Evolutionary conservation across 2,888 invertebrate species (phyloP).

Genomic region (Bhutanitis thaidina): DNA sequence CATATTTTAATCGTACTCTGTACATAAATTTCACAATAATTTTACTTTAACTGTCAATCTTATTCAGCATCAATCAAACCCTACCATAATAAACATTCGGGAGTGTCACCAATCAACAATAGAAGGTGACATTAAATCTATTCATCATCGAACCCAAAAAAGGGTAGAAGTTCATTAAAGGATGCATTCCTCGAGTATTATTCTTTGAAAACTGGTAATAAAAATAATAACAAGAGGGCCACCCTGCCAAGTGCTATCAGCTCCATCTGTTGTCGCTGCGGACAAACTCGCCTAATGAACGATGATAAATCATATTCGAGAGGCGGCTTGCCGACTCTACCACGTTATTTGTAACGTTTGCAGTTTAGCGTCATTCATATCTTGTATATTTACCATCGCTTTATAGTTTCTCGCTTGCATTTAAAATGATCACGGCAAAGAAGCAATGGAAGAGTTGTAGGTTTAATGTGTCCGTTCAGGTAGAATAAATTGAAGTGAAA

Average conservation of each 20-base stretch:
- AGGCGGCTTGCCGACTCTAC: slow-evolving; percentile 65
- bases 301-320: slow-evolving; percentile 81
- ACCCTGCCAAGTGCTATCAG: slow-evolving; percentile 80
- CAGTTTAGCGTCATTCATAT: slow-evolving; percentile 29
- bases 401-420: slow-evolving; percentile 7
- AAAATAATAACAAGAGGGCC: slow-evolving; percentile 80
- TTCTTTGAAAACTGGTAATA: slow-evolving; percentile 79
- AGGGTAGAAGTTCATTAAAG: slow-evolving; percentile 79
- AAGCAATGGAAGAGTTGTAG: slow-evolving; percentile 35
- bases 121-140: slow-evolving; percentile 74
- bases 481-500: slow-evolving; percentile 53
- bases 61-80: slow-evolving; percentile 18
- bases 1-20: no score
- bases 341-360: slow-evolving; percentile 49
- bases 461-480: slow-evolving; percentile 28
- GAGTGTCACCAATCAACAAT: slow-evolving; percentile 77
- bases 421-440: not conserved
- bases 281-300: slow-evolving; percentile 80
- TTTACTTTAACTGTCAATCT: slow-evolving; percentile 14
- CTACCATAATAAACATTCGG: slow-evolving; percentile 48
- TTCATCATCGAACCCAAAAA: slow-evolving; percentile 76
- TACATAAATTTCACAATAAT: not conserved
- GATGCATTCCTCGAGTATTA: slow-evolving; percentile 78
- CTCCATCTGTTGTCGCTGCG: slow-evolving; percentile 80
- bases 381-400: slow-evolving; percentile 38